Evolutionary conservation across 2,888 invertebrate genomes (phyloP).

Genomic region (Rhagonycha fulva): DNA sequence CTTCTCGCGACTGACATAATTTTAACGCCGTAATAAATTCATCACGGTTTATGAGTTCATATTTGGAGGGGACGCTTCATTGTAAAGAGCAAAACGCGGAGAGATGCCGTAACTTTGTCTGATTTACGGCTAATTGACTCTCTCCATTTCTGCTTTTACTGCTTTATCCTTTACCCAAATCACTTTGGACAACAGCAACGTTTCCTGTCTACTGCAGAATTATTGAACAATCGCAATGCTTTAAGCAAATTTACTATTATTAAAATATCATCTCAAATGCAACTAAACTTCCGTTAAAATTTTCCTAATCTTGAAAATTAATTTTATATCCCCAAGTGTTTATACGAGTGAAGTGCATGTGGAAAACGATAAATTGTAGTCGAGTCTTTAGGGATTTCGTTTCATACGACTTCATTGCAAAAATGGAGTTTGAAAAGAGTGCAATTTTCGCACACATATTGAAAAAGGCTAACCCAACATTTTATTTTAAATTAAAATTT

Average conservation of each 20-base stretch:
- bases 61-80: constrained; percentile 34
- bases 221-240: constrained; percentile 36
- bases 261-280: constrained; percentile 38
- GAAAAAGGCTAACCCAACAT: not conserved
- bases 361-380: not conserved
- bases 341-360: not conserved
- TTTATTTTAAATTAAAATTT: not conserved
- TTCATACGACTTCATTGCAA: constrained; percentile 11
- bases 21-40: constrained; percentile 40
- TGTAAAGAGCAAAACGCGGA: constrained; percentile 30
- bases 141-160: constrained; percentile 27
- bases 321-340: constrained; percentile 22
- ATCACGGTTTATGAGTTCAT: constrained; percentile 39
- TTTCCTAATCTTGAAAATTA: constrained; percentile 37
- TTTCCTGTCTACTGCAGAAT: constrained; percentile 20
- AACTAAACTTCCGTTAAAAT: constrained; percentile 35
- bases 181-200: constrained; percentile 34
- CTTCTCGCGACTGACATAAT: constrained; percentile 35
- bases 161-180: constrained; percentile 19
- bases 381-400: constrained; percentile 8
- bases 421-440: constrained; percentile 14
- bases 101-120: constrained; percentile 38
- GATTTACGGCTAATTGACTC: constrained; percentile 42
- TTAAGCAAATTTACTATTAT: constrained; percentile 41
- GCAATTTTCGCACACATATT: constrained; percentile 1